Evolutionary conservation across 2,797 vertebrate species (phyloP).

Genomic region (Muscicapa striata): DNA sequence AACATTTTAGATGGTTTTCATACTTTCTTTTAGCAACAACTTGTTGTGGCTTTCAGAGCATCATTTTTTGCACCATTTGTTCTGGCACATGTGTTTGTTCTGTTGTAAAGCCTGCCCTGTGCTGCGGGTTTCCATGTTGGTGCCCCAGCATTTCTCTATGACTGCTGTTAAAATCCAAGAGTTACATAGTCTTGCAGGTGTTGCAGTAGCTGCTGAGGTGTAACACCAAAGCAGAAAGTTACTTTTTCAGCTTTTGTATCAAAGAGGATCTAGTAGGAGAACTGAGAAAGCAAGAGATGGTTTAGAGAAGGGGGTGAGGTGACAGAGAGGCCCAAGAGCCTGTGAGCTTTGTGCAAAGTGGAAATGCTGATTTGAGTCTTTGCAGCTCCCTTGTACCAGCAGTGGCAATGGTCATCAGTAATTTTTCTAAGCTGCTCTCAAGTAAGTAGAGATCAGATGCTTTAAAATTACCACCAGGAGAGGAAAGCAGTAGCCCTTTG

Average conservation of each 20-base stretch:
- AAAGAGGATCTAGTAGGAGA: neutral
- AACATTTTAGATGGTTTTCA: neutral
- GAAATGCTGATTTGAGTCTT: neutral
- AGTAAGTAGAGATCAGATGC: neutral
- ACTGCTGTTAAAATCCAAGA: neutral
- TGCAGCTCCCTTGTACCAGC: neutral
- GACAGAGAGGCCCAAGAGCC: neutral
- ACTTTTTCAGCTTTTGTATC: neutral
- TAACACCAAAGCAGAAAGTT: neutral
- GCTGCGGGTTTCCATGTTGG: neutral
- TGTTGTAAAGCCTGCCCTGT: neutral
- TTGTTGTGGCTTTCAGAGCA: neutral
- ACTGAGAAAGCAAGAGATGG: neutral
- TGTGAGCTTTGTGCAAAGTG: neutral
- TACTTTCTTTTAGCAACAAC: neutral
- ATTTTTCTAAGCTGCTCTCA: neutral
- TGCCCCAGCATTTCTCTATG: neutral
- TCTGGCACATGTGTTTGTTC: neutral
- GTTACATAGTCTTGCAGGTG: neutral
- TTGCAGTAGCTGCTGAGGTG: neutral
- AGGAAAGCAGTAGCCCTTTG: neutral
- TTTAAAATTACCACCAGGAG: neutral
- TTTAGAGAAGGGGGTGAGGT: neutral
- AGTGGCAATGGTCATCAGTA: neutral
- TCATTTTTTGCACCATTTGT: neutral